phyloP scores from a whole-genome alignment of 2,888 invertebrate genomes.

The Schrankia costaestrigalis region DNA sequence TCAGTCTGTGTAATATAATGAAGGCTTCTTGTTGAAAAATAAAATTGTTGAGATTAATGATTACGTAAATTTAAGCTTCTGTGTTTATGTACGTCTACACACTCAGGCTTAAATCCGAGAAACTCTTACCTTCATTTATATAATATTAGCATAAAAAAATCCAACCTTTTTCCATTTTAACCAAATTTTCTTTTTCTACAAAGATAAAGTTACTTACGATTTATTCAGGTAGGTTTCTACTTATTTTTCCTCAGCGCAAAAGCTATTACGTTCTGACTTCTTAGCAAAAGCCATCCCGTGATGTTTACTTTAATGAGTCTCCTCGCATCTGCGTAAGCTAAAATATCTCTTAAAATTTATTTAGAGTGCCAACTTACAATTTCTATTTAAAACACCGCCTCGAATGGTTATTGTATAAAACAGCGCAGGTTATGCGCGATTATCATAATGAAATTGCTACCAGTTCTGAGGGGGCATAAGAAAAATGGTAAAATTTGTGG shows the following conservation, averaged over 20 bases:
- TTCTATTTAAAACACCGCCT: constrained; percentile 41
- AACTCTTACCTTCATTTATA: too few relatives aligned
- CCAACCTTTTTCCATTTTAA: background rate
- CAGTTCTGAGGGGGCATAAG: constrained; percentile 57
- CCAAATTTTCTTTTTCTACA: background rate
- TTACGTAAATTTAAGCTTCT: too few relatives aligned
- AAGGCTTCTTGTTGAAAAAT: too few relatives aligned
- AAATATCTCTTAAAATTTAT: constrained; percentile 32
- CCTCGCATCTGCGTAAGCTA: constrained; percentile 19
- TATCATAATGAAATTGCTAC: constrained; percentile 76
- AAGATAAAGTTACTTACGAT: constrained; percentile 7
- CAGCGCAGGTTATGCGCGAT: constrained; percentile 62
- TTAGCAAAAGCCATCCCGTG: constrained; percentile 20
- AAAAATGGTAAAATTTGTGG: constrained; percentile 77
- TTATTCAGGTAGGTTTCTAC: too few relatives aligned
- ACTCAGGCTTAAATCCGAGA: too few relatives aligned
- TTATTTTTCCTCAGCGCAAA: constrained; percentile 12
- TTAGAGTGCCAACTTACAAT: constrained; percentile 35
- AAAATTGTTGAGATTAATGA: too few relatives aligned
- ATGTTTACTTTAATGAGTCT: constrained; percentile 31
- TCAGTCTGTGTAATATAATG: too few relatives aligned
- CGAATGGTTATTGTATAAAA: constrained; percentile 46
- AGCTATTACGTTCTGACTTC: constrained; percentile 27
- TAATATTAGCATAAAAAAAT: constrained; percentile 8
- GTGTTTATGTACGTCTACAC: too few relatives aligned